A percentile compares a stretch with the other conserved stretches of the same genome.
phyloP scores from a whole-genome alignment of 2,113 vertebrate species.

The Chloroceryle aenea region DNA sequence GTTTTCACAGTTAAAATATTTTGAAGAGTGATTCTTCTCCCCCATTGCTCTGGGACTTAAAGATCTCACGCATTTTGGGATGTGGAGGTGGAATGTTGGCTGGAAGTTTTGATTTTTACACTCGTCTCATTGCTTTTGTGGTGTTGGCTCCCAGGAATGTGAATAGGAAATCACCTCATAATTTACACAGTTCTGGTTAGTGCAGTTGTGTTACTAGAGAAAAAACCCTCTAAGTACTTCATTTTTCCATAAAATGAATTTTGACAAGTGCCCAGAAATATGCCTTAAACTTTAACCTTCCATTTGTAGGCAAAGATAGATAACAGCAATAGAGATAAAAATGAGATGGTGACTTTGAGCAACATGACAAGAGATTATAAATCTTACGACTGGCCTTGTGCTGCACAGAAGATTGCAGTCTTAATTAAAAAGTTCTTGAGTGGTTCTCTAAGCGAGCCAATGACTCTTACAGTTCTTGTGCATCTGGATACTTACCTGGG shows the following conservation, averaged over 20 bases:
- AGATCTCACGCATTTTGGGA: rapidly evolving
- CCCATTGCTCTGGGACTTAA: not conserved
- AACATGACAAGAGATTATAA: not conserved
- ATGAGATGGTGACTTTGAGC: not conserved
- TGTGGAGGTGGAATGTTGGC: not conserved
- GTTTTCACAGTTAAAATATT: not conserved
- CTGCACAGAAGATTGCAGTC: not conserved
- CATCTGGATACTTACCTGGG: not conserved
- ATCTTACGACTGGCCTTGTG: not conserved
- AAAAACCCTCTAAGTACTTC: not conserved
- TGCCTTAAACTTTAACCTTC: slow-evolving; percentile 58
- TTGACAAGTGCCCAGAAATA: slow-evolving; percentile 62
- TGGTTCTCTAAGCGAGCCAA: not conserved
- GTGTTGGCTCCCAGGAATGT: not conserved
- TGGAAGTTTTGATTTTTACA: not conserved
- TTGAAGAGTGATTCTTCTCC: not conserved
- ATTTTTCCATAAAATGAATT: slow-evolving; percentile 62
- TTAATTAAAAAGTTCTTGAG: slow-evolving; percentile 36
- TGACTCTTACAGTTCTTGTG: not conserved
- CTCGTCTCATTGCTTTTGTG: not conserved
- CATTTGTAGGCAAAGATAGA: slow-evolving; percentile 54
- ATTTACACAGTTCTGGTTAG: slow-evolving; percentile 50
- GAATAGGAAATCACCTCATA: not conserved
- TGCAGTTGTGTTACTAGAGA: slow-evolving; percentile 25
- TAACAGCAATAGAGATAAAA: slow-evolving; percentile 40